Evolutionary conservation across 2,797 vertebrate species (phyloP).

Genomic region (Hypotaenidia okinawae): DNA sequence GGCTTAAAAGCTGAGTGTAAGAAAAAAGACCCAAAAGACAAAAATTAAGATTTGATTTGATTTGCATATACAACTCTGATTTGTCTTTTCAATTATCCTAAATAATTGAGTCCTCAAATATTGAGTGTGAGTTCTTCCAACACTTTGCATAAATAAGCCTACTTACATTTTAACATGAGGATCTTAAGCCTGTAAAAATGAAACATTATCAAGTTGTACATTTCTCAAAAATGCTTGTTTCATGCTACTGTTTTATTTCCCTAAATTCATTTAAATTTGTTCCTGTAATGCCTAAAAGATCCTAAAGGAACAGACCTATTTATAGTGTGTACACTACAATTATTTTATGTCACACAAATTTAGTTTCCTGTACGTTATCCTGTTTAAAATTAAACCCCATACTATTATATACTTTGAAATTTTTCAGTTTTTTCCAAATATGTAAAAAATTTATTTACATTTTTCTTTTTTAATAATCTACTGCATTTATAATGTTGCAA

Average conservation of each 20-base stretch:
- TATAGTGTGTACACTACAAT: background rate
- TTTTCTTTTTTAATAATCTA: background rate
- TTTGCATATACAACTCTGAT: background rate
- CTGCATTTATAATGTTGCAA: background rate
- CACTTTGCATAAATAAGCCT: background rate
- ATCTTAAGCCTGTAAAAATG: background rate
- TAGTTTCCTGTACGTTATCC: background rate
- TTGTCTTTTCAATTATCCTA: background rate
- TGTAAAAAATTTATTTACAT: background rate
- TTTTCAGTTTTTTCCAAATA: background rate
- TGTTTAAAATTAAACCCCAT: background rate
- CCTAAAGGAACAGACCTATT: background rate
- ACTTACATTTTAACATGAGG: background rate
- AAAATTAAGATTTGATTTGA: background rate
- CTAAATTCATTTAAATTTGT: background rate
- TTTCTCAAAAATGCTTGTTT: background rate
- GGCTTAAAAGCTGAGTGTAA: slow-evolving; percentile 21
- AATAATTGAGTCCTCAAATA: background rate
- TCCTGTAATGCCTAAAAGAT: background rate
- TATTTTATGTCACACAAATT: background rate
- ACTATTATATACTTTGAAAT: background rate
- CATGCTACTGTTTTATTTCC: background rate
- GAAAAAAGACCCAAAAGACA: background rate
- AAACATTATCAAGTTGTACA: background rate
- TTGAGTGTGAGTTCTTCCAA: background rate